Evolutionary conservation across 2,888 invertebrate species (phyloP).

Genomic region (Gerris lacustris): DNA sequence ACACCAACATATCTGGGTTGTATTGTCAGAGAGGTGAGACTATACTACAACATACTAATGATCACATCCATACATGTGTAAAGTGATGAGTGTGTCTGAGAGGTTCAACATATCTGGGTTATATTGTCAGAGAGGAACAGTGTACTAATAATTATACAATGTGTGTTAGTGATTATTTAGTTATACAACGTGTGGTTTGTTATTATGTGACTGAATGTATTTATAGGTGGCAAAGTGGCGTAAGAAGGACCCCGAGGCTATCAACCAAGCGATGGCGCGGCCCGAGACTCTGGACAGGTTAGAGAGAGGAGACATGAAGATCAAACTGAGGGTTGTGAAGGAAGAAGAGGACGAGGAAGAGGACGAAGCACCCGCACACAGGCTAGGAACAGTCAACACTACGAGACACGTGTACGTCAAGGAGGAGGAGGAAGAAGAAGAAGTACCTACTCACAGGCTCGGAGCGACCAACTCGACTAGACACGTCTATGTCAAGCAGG

Average conservation of each 20-base stretch:
- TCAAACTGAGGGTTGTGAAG: conserved; percentile 41
- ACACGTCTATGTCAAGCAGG: neutral
- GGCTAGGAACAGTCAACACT: conserved; percentile 10
- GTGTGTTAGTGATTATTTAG: too few species aligned
- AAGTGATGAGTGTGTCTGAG: too few species aligned
- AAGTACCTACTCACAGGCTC: conserved; percentile 40
- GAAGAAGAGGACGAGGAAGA: conserved; percentile 30
- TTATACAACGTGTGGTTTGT: too few species aligned
- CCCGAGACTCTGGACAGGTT: conserved; percentile 74
- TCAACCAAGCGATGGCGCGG: conserved; percentile 85
- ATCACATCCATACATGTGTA: too few species aligned
- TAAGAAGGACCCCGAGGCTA: conserved; percentile 83
- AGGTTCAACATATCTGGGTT: too few species aligned
- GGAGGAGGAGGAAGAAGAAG: conserved; percentile 49
- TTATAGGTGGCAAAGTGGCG: conserved; percentile 83
- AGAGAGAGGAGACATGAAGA: conserved; percentile 80
- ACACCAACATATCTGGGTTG: too few species aligned
- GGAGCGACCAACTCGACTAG: neutral
- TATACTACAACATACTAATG: too few species aligned
- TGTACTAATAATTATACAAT: too few species aligned
- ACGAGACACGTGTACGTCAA: conserved; percentile 32
- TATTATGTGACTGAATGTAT: too few species aligned
- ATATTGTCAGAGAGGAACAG: too few species aligned
- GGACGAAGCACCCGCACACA: conserved; percentile 9
- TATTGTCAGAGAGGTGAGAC: too few species aligned